These are phyloP conservation scores for Aporophyla nigra DNA, from an alignment of 2,888 invertebrate species.

Conservation along the genomic window DNA sequence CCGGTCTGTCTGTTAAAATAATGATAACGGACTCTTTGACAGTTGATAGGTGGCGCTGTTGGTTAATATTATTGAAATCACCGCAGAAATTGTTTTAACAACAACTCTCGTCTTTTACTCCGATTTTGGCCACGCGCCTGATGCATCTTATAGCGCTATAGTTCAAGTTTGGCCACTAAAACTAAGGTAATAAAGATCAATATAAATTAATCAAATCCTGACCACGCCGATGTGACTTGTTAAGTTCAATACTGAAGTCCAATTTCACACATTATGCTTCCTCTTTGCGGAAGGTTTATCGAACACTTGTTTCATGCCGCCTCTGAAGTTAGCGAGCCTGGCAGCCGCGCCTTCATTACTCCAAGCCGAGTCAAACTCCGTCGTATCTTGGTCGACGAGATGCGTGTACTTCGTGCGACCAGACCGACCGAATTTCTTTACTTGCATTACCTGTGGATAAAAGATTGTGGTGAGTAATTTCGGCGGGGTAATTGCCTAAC, in stretches of 20 bases:
- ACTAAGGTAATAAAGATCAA: background rate
- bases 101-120: too few relatives aligned
- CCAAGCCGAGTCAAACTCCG: slow-evolving; percentile 99
- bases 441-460: slow-evolving; percentile 97
- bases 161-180: too few relatives aligned
- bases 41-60: too few relatives aligned
- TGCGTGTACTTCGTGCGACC: slow-evolving; percentile 99
- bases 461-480: background rate
- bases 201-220: background rate
- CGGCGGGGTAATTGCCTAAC: too few relatives aligned
- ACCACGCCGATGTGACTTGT: background rate
- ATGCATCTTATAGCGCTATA: too few relatives aligned
- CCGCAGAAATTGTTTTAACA: too few relatives aligned
- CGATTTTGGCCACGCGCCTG: too few relatives aligned
- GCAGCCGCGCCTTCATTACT: slow-evolving; percentile 94
- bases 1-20: too few relatives aligned
- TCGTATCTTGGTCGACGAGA: slow-evolving; percentile 99
- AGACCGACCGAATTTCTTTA: slow-evolving; percentile 99
- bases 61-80: too few relatives aligned
- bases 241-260: slow-evolving; percentile 6
- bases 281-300: slow-evolving; percentile 94
- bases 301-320: slow-evolving; percentile 98
- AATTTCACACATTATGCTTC: slow-evolving; percentile 74
- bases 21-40: too few relatives aligned
- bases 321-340: slow-evolving; percentile 93